Evolutionary conservation across 2,888 invertebrate species (phyloP).

Genomic region (Frankliniella fusca): DNA sequence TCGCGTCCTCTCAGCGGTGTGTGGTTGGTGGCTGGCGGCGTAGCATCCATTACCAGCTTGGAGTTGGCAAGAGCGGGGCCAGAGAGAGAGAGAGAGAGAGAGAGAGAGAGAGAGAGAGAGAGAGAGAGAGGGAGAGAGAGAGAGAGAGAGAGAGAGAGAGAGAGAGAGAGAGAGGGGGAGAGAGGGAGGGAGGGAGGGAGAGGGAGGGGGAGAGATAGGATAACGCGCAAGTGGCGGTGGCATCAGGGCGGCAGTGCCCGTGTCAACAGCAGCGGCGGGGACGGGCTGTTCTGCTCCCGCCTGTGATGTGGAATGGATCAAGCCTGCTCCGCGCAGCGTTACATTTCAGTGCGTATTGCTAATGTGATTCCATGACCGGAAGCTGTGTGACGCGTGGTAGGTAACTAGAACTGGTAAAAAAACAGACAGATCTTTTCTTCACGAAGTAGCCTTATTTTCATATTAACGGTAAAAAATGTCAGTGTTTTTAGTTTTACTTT

Average conservation of each 20-base stretch:
- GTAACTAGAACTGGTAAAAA: too few relatives aligned
- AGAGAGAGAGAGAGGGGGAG: conserved; percentile 21
- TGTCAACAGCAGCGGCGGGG: neutral
- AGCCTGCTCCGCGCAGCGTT: too few relatives aligned
- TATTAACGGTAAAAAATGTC: too few relatives aligned
- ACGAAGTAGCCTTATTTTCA: too few relatives aligned
- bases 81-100: neutral
- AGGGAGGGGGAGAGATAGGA: conserved; percentile 12
- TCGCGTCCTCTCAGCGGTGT: neutral
- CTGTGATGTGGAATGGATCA: neutral
- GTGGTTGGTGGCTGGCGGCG: neutral
- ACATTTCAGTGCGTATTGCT: too few relatives aligned
- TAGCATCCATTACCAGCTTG: neutral
- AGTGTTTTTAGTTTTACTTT: too few relatives aligned
- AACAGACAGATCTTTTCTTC: too few relatives aligned
- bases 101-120: neutral
- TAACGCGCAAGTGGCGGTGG: neutral
- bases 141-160: conserved; percentile 27
- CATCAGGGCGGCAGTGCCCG: neutral
- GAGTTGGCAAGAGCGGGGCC: neutral
- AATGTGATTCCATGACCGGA: too few relatives aligned
- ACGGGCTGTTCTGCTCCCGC: neutral
- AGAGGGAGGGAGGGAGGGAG: neutral
- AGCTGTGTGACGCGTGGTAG: too few relatives aligned
- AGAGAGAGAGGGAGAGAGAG: conserved; percentile 8